Percentiles rank a stretch among this genome's conserved stretches.
Evolutionary conservation across 2,113 vertebrate genomes (phyloP).

Genomic region (Cyanistes caeruleus): DNA sequence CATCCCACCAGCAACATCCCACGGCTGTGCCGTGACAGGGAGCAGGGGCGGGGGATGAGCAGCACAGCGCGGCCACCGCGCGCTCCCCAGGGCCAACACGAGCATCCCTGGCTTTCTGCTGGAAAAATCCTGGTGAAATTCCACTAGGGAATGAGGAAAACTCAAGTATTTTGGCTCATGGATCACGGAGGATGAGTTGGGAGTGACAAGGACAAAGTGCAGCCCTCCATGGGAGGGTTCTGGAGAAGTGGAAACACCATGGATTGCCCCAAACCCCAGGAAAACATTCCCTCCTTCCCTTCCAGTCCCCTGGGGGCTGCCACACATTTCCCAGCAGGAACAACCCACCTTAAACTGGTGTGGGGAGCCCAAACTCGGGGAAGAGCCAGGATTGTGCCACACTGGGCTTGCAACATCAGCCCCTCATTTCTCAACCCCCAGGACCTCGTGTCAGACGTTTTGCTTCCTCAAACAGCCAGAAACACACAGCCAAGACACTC

Average conservation of each 20-base stretch:
- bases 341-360: accelerated
- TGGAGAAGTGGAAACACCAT: accelerated
- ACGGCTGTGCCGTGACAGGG: background rate
- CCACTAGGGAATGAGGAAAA: background rate
- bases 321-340: background rate
- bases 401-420: accelerated
- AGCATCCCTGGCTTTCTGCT: background rate
- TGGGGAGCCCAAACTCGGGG: background rate
- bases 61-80: background rate
- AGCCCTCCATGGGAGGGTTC: accelerated
- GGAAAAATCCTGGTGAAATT: background rate
- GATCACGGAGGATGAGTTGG: accelerated
- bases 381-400: accelerated
- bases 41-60: background rate
- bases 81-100: accelerated
- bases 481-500: background rate
- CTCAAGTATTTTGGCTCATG: accelerated
- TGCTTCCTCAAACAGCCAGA: background rate
- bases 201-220: accelerated
- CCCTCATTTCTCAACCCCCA: accelerated
- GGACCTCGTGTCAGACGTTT: accelerated
- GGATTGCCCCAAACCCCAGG: background rate
- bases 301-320: background rate
- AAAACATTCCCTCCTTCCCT: background rate
- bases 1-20: background rate